Conservation (phyloP, 2,113 vertebrate genomes). For the Cyphomyrus plagiostoma region DNA sequence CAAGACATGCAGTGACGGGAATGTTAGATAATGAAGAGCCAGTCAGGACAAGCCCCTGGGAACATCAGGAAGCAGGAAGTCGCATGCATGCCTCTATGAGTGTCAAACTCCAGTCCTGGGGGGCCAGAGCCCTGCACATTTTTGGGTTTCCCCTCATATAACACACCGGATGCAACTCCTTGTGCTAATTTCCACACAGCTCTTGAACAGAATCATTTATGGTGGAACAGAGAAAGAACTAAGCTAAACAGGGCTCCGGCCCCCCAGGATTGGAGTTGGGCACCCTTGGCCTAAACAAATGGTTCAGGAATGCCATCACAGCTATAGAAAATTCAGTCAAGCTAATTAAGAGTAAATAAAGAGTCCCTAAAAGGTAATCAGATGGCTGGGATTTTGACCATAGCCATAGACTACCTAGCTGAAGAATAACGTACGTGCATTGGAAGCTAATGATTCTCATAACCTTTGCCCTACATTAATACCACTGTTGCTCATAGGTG, state of each 20-base stretch:
- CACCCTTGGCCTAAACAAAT: neutral
- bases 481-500: neutral
- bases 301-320: neutral
- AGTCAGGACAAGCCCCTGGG: neutral
- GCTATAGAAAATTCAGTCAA: neutral
- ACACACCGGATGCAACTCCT: too few species aligned
- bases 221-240: too few species aligned
- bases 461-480: neutral
- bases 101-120: too few species aligned
- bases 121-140: too few species aligned
- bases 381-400: neutral
- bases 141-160: too few species aligned
- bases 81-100: neutral
- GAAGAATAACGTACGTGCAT: neutral
- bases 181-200: too few species aligned
- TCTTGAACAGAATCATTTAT: too few species aligned
- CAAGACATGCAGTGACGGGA: neutral
- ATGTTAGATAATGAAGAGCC: neutral
- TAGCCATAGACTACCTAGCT: neutral
- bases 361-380: neutral
- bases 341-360: neutral
- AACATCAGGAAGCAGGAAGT: neutral
- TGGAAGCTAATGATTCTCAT: neutral
- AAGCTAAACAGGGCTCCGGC: too few species aligned
- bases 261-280: too few species aligned